These are phyloP conservation scores for Aplodontia rufa DNA, from an alignment of 2,113 vertebrate species.

Conservation along the genomic window DNA sequence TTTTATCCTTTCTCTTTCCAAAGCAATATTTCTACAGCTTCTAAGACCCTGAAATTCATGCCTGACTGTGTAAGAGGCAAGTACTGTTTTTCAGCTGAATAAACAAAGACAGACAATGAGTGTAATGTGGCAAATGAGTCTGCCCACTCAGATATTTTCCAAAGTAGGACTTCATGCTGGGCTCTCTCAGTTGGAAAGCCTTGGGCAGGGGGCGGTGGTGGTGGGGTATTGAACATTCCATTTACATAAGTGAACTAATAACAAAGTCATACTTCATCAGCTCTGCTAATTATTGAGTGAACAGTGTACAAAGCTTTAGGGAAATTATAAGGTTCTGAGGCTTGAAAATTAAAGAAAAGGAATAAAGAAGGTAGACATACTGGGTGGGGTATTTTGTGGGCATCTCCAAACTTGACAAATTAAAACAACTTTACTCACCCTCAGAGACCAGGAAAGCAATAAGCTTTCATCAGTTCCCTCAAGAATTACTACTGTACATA, in stretches of 20 bases:
- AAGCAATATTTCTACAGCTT: conserved; percentile 56
- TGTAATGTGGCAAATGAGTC: conserved; percentile 74
- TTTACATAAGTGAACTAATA: conserved; percentile 59
- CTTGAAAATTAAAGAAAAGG: conserved; percentile 42
- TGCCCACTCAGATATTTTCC: conserved; percentile 80
- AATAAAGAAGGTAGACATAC: neutral
- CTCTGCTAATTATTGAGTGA: neutral
- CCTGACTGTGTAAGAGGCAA: conserved; percentile 59
- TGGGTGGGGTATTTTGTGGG: neutral
- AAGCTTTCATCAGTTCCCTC: neutral
- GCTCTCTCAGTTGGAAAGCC: conserved; percentile 65
- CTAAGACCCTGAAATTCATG: conserved; percentile 53
- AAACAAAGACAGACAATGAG: conserved; percentile 79
- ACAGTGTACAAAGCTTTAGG: neutral
- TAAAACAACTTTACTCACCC: conserved; percentile 33
- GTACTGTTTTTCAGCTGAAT: conserved; percentile 74
- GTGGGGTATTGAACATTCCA: conserved; percentile 73
- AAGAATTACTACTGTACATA: neutral
- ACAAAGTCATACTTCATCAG: conserved; percentile 42
- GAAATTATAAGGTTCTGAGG: conserved; percentile 2
- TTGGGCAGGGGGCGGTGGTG: neutral
- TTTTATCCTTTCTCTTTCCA: conserved; percentile 40
- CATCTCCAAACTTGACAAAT: neutral
- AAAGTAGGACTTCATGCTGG: conserved; percentile 72
- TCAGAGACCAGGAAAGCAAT: neutral